Percentiles rank a stretch among this genome's conserved stretches.
Conservation (phyloP, 2,888 invertebrate genomes). For the Lepidocyrtoides sp. region DNA sequence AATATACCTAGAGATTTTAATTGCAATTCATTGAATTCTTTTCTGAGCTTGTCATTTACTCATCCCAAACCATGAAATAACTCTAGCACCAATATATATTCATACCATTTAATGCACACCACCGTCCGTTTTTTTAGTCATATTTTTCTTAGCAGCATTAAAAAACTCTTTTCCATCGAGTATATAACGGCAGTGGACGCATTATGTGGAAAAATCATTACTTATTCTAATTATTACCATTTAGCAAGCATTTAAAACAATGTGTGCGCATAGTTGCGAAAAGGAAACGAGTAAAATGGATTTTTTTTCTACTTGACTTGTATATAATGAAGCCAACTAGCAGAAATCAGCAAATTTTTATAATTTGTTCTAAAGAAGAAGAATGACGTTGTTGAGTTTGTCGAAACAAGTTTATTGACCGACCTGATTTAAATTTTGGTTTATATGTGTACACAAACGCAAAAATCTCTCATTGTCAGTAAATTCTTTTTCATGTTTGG, state of each 20-base stretch:
- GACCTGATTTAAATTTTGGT: constrained; percentile 82
- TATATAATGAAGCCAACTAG: constrained; percentile 2
- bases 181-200: neutral
- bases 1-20: constrained; percentile 45
- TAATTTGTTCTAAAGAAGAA: constrained; percentile 46
- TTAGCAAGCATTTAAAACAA: constrained; percentile 44
- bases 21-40: constrained; percentile 74
- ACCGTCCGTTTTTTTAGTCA: neutral
- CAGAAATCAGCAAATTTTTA: constrained; percentile 67
- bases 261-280: constrained; percentile 32
- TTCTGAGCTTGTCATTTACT: constrained; percentile 62
- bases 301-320: constrained; percentile 15
- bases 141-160: neutral
- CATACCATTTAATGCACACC: no score
- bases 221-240: constrained; percentile 55
- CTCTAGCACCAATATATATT: neutral
- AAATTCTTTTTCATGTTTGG: constrained; percentile 44
- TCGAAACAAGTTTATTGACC: constrained; percentile 82
- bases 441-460: constrained; percentile 26
- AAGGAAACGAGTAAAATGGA: constrained; percentile 46
- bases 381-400: constrained; percentile 41
- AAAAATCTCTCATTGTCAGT: constrained; percentile 59
- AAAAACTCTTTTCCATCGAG: no score
- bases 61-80: neutral
- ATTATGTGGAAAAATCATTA: constrained; percentile 47